Percentiles rank a stretch among this genome's conserved stretches.
phyloP scores from a whole-genome alignment of 1,140 invertebrate genomes.

The Aphelenchoides besseyi region DNA sequence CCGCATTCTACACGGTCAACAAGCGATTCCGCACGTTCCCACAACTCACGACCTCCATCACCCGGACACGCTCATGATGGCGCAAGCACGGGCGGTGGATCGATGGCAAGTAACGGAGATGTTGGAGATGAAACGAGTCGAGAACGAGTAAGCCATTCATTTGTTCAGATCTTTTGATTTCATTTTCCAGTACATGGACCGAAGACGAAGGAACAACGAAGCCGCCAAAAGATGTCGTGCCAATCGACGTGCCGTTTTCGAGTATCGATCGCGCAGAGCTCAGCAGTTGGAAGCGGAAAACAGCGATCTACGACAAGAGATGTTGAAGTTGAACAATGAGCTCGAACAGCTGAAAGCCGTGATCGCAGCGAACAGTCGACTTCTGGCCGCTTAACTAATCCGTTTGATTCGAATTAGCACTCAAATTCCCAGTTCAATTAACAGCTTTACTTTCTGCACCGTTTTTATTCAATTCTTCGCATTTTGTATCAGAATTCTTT shows the following conservation, averaged over 20 bases:
- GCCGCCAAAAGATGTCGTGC: conserved; percentile 59
- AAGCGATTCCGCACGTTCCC: conserved; percentile 20
- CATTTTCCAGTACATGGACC: conserved; percentile 54
- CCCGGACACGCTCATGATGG: not conserved
- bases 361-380: conserved; percentile 44
- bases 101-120: not conserved
- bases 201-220: conserved; percentile 59
- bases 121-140: not conserved
- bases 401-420: conserved; percentile 3
- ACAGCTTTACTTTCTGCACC: conserved; percentile 9
- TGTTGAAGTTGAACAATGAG: conserved; percentile 52
- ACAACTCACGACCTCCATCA: conserved; percentile 7
- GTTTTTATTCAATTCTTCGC: not conserved
- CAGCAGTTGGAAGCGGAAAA: conserved; percentile 53
- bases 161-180: conserved; percentile 22
- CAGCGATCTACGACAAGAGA: conserved; percentile 49
- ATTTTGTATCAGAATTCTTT: not conserved
- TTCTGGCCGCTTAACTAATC: not conserved
- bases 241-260: conserved; percentile 59
- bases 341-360: conserved; percentile 54
- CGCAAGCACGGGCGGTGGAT: not conserved
- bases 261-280: conserved; percentile 54
- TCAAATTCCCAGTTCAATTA: not conserved
- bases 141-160: conserved; percentile 21
- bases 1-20: conserved; percentile 26